Evolutionary conservation across 2,888 invertebrate species (phyloP).

Genomic region (Elegia similella): DNA sequence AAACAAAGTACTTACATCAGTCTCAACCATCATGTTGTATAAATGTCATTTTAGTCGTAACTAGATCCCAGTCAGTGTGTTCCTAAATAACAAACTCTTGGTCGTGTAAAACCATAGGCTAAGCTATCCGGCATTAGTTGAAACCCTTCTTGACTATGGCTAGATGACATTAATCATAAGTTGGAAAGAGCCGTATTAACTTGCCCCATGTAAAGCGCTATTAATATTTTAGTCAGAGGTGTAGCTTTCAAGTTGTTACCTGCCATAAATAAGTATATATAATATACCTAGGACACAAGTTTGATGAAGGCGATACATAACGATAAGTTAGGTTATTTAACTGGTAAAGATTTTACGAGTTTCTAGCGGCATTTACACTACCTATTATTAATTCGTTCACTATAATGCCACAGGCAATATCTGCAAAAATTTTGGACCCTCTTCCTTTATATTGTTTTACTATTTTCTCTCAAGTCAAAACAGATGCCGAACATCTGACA

Average conservation of each 20-base stretch:
- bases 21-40: too few relatives aligned
- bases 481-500: too few relatives aligned
- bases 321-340: constrained; percentile 24
- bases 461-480: too few relatives aligned
- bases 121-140: constrained; percentile 23
- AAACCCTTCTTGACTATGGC: constrained; percentile 37
- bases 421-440: too few relatives aligned
- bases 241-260: constrained; percentile 55
- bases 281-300: constrained; percentile 42
- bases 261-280: constrained; percentile 57
- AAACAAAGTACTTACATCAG: too few relatives aligned
- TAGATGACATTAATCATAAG: constrained; percentile 55
- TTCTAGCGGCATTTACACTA: background rate
- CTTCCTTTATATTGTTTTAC: too few relatives aligned
- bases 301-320: constrained; percentile 43
- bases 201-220: constrained; percentile 47
- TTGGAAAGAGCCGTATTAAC: constrained; percentile 50
- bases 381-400: too few relatives aligned
- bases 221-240: constrained; percentile 40
- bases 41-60: too few relatives aligned
- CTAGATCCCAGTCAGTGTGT: too few relatives aligned
- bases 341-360: constrained; percentile 15
- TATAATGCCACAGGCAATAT: too few relatives aligned
- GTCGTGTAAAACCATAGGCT: background rate
- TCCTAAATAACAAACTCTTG: background rate